Evolutionary conservation across 2,888 invertebrate species (phyloP).

Genomic region (Xanthostigma xanthostigma): DNA sequence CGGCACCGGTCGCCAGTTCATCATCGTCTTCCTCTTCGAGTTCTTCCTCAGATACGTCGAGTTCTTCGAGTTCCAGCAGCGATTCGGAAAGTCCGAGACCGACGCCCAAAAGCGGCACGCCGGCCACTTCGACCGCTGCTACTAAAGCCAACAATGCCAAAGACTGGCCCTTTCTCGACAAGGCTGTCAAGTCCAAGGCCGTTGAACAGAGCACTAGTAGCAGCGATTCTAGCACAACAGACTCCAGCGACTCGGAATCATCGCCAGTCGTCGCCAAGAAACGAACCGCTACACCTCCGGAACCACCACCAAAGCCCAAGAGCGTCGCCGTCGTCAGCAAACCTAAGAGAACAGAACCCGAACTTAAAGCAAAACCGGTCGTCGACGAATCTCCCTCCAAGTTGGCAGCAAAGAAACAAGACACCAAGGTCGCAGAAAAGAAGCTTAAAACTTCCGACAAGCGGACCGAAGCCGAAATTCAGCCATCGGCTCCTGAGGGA

Average conservation of each 20-base stretch:
- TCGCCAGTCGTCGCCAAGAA: conserved; percentile 17
- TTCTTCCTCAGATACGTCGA: conserved; percentile 32
- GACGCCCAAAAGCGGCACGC: conserved; percentile 13
- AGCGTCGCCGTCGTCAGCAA: conserved; percentile 12
- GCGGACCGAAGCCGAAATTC: conserved; percentile 55
- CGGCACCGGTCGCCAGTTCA: conserved; percentile 15
- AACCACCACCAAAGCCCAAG: conserved; percentile 18
- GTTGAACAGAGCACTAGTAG: conserved; percentile 44
- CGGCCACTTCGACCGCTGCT: conserved; percentile 17
- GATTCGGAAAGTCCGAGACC: conserved; percentile 29
- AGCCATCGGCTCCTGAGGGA: conserved; percentile 60
- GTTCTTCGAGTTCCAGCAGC: conserved; percentile 39
- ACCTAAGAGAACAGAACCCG: conserved; percentile 8
- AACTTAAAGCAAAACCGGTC: conserved; percentile 10
- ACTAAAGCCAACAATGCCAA: conserved; percentile 31
- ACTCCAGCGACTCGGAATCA: conserved; percentile 25
- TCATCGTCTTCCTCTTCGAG: conserved; percentile 31
- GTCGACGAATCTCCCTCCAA: conserved; percentile 13
- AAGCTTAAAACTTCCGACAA: conserved; percentile 74
- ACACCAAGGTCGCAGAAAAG: conserved; percentile 58
- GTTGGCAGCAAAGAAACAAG: conserved; percentile 29
- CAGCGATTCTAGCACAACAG: conserved; percentile 38
- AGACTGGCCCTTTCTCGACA: conserved; percentile 69
- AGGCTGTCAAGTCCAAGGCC: conserved; percentile 54
- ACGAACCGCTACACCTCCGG: conserved; percentile 6